Evolutionary conservation across 2,113 vertebrate species (phyloP).

Genomic region (Meles meles): DNA sequence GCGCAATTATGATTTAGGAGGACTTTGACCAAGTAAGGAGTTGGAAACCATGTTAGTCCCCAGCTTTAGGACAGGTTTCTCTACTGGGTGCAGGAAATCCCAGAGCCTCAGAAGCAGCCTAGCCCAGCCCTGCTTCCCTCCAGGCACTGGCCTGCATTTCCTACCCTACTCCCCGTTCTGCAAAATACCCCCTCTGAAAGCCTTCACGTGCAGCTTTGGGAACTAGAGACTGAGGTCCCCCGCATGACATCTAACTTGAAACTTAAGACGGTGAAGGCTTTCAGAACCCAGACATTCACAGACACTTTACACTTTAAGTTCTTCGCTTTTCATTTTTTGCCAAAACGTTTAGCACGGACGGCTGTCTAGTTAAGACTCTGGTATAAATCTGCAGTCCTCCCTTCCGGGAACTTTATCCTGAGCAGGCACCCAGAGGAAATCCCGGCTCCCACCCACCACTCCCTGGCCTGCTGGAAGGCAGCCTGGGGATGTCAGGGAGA

Average conservation of each 20-base stretch:
- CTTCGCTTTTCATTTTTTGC: slow-evolving; percentile 50
- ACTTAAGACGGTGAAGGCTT: background rate
- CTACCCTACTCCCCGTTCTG: background rate
- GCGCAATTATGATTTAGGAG: background rate
- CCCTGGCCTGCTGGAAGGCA: background rate
- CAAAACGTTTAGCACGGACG: slow-evolving; percentile 78
- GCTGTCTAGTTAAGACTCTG: slow-evolving; percentile 73
- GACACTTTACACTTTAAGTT: background rate
- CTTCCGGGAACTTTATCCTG: background rate
- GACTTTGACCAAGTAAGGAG: background rate
- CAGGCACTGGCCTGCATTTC: too few relatives aligned
- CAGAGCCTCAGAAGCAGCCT: too few relatives aligned
- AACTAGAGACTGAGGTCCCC: background rate
- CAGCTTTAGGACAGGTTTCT: background rate
- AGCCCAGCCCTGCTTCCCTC: background rate
- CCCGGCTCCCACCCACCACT: too few relatives aligned
- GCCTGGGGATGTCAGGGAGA: background rate
- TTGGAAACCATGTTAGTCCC: background rate
- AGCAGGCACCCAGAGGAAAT: background rate
- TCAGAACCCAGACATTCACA: background rate
- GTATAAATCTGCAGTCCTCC: too few relatives aligned
- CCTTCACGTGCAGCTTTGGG: background rate
- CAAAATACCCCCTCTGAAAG: background rate
- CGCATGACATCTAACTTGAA: background rate
- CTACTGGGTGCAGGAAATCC: background rate